Conservation (phyloP, 2,113 vertebrate species). For the Sapayoa aenigma region DNA sequence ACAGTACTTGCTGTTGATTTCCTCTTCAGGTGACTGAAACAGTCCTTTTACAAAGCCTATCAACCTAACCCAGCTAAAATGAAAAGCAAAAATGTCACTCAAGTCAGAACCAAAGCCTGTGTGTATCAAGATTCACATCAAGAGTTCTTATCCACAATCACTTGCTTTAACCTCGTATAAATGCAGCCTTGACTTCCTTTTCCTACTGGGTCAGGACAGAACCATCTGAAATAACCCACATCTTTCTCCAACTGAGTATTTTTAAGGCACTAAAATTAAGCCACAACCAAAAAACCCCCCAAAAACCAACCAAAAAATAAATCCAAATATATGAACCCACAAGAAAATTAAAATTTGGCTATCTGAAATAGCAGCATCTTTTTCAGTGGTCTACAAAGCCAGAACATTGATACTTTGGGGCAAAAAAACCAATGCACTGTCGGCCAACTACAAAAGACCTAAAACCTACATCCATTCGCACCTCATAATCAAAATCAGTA, state of each 20-base stretch:
- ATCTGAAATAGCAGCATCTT: constrained; percentile 27
- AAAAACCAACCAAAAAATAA: background rate
- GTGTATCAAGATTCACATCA: background rate
- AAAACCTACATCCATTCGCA: background rate
- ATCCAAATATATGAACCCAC: background rate
- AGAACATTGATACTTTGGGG: background rate
- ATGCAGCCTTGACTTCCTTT: background rate
- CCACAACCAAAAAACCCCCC: background rate
- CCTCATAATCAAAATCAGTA: constrained; percentile 1
- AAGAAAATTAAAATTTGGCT: background rate
- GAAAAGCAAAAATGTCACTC: constrained; percentile 23
- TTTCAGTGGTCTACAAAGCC: background rate
- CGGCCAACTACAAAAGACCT: background rate
- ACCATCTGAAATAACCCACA: background rate
- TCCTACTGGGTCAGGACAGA: background rate
- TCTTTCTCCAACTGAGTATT: constrained; percentile 33
- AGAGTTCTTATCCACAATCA: background rate
- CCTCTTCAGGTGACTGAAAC: constrained; percentile 42
- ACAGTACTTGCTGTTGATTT: background rate
- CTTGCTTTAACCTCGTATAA: background rate
- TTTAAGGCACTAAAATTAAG: constrained; percentile 69
- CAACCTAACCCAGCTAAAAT: constrained; percentile 45
- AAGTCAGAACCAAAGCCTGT: background rate
- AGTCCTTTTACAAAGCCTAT: constrained; percentile 57
- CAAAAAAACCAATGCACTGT: background rate